Evolutionary conservation across 2,888 invertebrate species (phyloP).

Genomic region (Aphodius granarius): DNA sequence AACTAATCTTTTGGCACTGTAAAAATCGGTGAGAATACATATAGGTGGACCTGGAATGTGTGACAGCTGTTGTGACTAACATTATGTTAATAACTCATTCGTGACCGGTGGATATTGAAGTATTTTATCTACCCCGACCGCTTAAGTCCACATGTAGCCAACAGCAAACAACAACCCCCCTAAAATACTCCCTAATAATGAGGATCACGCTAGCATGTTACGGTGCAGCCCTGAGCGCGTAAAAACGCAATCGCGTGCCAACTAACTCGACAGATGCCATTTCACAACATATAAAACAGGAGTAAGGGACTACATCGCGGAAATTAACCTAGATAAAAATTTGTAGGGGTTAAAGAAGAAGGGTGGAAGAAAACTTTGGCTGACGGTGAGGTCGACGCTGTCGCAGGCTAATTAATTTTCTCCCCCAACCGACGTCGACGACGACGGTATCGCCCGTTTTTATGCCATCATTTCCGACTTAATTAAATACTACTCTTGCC

Average conservation of each 20-base stretch:
- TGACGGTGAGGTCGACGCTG: not conserved
- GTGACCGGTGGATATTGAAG: not conserved
- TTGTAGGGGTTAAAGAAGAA: not conserved
- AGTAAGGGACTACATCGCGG: not conserved
- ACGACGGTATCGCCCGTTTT: constrained; percentile 1
- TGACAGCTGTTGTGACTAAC: too few relatives aligned
- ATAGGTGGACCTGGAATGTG: too few relatives aligned
- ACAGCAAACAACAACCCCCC: not conserved
- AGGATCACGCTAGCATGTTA: not conserved
- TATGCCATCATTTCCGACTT: constrained; percentile 10
- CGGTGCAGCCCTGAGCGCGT: not conserved
- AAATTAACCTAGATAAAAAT: not conserved
- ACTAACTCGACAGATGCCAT: not conserved
- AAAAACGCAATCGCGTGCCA: not conserved
- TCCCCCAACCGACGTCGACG: constrained; percentile 1
- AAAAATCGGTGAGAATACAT: too few relatives aligned
- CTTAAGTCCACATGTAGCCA: not conserved
- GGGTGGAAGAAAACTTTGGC: not conserved
- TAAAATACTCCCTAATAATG: not conserved
- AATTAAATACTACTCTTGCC: constrained; percentile 11
- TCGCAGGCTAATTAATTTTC: constrained; percentile 11
- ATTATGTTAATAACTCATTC: not conserved
- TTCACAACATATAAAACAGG: not conserved
- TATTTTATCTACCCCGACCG: not conserved
- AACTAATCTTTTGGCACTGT: too few relatives aligned